These are phyloP conservation scores for Sphaeridia pumilis DNA, from an alignment of 2,888 invertebrate species.

Conservation along the genomic window DNA sequence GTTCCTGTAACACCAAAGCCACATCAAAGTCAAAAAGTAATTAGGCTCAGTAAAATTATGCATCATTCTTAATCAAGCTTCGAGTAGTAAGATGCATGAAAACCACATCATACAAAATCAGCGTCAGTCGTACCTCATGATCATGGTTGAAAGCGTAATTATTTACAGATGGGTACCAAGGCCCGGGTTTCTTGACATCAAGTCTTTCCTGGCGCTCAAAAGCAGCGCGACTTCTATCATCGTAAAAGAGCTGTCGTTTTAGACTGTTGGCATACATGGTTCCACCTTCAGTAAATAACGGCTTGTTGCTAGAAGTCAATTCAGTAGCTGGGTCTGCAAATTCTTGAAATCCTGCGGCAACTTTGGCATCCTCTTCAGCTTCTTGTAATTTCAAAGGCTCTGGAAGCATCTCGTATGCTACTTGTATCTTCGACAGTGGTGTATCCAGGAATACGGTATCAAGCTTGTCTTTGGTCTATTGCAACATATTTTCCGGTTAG, in stretches of 20 bases:
- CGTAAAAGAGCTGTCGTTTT: slow-evolving; percentile 13
- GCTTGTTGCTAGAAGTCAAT: slow-evolving; percentile 1
- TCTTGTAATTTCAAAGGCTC: not conserved
- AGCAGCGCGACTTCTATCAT: slow-evolving; percentile 41
- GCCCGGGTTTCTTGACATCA: slow-evolving; percentile 92
- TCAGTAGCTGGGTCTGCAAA: slow-evolving; percentile 1
- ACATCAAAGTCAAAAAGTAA: too few relatives aligned
- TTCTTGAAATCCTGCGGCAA: not conserved
- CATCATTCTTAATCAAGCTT: too few relatives aligned
- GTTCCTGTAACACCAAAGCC: not conserved
- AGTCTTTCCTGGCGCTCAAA: slow-evolving; percentile 79
- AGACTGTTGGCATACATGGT: slow-evolving; percentile 42
- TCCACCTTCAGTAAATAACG: slow-evolving; percentile 51
- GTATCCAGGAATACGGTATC: not conserved
- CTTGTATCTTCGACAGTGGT: not conserved
- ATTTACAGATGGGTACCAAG: slow-evolving; percentile 57
- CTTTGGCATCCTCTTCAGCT: slow-evolving; percentile 2
- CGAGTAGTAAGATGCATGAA: too few relatives aligned
- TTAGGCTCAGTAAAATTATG: too few relatives aligned
- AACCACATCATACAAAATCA: too few relatives aligned
- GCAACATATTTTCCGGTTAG: not conserved
- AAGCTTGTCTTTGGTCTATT: not conserved
- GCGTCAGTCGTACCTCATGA: slow-evolving; percentile 8
- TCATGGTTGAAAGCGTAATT: slow-evolving; percentile 45
- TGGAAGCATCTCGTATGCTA: not conserved